These are phyloP conservation scores for Distichodus sexfasciatus DNA, from an alignment of 2,797 vertebrate species.

Conservation along the genomic window DNA sequence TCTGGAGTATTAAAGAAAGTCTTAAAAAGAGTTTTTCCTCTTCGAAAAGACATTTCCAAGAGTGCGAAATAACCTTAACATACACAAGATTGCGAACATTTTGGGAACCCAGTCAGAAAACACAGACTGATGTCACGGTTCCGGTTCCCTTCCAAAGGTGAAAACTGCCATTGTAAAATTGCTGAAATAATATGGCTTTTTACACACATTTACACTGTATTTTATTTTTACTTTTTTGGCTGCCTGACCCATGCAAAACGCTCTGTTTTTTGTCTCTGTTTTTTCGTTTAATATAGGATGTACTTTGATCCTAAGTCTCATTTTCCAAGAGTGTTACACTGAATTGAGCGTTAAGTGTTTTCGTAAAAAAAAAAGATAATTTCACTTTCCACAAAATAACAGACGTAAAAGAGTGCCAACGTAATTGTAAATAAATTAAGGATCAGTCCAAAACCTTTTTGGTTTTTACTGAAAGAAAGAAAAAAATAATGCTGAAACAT, in stretches of 20 bases:
- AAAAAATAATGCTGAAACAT: conserved; percentile 50
- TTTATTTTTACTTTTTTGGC: conserved; percentile 52
- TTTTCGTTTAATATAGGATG: conserved; percentile 40
- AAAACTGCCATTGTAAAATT: conserved; percentile 53
- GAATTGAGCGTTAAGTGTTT: conserved; percentile 61
- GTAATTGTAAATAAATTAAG: conserved; percentile 45
- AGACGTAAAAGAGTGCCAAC: conserved; percentile 56
- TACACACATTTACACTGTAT: conserved; percentile 57
- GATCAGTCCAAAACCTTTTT: conserved; percentile 56
- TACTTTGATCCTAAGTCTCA: conserved; percentile 61
- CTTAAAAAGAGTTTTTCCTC: too few relatives aligned
- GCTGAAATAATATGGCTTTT: conserved; percentile 62
- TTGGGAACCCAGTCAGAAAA: conserved; percentile 40
- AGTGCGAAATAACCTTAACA: background rate
- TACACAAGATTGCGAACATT: conserved; percentile 47
- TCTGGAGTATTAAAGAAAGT: conserved; percentile 52
- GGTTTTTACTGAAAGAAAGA: conserved; percentile 63
- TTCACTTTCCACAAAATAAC: conserved; percentile 66
- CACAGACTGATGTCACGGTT: conserved; percentile 61
- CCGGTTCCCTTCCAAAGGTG: conserved; percentile 62
- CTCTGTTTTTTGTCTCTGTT: conserved; percentile 43
- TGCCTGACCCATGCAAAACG: conserved; percentile 48
- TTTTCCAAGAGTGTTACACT: conserved; percentile 64
- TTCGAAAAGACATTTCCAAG: conserved; percentile 39
- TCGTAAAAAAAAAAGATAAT: conserved; percentile 67